A percentile compares a stretch with the other conserved stretches of the same genome.
phyloP scores from a whole-genome alignment of 1,140 invertebrate genomes.

The Drepana arcuata region DNA sequence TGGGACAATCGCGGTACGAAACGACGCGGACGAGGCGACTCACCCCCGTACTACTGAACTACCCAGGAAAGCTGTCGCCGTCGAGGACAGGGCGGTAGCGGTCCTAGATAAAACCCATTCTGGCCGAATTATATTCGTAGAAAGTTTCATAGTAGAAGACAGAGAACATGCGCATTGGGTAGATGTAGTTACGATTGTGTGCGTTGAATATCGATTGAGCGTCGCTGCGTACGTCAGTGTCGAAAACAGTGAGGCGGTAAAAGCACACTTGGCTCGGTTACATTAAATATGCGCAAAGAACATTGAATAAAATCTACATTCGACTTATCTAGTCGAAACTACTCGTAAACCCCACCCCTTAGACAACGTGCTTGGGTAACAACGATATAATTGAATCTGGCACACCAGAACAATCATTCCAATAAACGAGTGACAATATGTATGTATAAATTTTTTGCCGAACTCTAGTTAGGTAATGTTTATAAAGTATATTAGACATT shows the following conservation, averaged over 20 bases:
- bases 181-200: constrained; percentile 30
- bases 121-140: constrained; percentile 27
- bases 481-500: too few species aligned
- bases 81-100: constrained; percentile 22
- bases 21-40: constrained; percentile 23
- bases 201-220: constrained; percentile 58
- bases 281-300: too few species aligned
- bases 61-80: constrained; percentile 13
- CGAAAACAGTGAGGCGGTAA: constrained; percentile 27
- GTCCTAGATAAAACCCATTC: constrained; percentile 25
- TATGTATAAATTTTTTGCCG: too few species aligned
- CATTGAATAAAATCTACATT: too few species aligned
- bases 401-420: too few species aligned
- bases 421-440: too few species aligned
- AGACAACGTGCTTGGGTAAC: too few species aligned
- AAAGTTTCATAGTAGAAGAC: constrained; percentile 29
- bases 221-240: constrained; percentile 52
- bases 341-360: too few species aligned
- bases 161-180: constrained; percentile 44
- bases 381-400: too few species aligned
- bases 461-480: too few species aligned
- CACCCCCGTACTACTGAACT: constrained; percentile 32
- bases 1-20: constrained; percentile 37
- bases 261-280: too few species aligned
- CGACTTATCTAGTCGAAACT: too few species aligned